phyloP scores from a whole-genome alignment of 2,797 vertebrate genomes.

The Sitta carolinensis region DNA sequence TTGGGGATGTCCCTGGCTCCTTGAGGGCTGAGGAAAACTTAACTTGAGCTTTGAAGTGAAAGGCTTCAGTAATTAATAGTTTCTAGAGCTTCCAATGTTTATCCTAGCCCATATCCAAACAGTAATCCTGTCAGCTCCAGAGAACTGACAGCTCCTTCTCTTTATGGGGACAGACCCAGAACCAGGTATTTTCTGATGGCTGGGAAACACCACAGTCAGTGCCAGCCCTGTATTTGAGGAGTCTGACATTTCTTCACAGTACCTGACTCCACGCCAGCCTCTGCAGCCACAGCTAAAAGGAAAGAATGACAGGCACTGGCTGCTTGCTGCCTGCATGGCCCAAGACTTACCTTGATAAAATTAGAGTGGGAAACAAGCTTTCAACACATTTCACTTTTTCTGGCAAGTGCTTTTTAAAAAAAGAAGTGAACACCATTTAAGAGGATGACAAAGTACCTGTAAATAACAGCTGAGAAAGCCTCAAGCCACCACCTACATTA shows the following conservation, averaged over 20 bases:
- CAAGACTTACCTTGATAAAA: not conserved
- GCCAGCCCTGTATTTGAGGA: not conserved
- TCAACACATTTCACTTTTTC: not conserved
- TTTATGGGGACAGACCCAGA: not conserved
- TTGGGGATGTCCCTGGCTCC: not conserved
- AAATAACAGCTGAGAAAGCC: not conserved
- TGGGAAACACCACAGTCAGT: not conserved
- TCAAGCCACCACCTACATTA: not conserved
- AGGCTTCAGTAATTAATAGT: not conserved
- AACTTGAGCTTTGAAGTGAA: not conserved
- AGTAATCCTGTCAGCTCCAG: not conserved
- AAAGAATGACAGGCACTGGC: not conserved
- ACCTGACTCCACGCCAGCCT: not conserved
- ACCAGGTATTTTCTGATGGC: not conserved
- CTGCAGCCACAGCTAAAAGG: not conserved
- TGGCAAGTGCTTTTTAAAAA: not conserved
- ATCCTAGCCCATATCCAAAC: not conserved
- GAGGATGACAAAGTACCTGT: not conserved
- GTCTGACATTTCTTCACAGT: not conserved
- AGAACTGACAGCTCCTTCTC: not conserved
- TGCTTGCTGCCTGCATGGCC: not conserved
- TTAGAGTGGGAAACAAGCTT: not conserved
- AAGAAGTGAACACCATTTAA: not conserved
- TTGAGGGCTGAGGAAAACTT: not conserved
- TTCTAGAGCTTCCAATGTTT: not conserved